phyloP scores from a whole-genome alignment of 1,140 invertebrate species.

The Drosophila triauraria region DNA sequence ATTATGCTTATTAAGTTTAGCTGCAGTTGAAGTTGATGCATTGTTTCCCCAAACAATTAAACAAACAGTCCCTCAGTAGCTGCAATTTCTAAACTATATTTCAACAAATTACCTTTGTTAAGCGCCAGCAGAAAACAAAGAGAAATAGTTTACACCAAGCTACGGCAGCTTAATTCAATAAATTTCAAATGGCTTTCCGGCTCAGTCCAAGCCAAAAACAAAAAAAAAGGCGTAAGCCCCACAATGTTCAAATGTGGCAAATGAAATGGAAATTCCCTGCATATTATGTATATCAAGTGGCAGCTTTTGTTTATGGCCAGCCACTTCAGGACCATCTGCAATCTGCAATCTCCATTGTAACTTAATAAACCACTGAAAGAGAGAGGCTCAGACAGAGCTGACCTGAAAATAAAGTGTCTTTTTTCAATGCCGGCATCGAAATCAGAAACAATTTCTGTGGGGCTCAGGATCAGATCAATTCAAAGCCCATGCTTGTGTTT shows the following conservation, averaged over 20 bases:
- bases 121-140: no score
- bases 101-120: neutral
- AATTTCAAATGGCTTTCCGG: slow-evolving; percentile 7
- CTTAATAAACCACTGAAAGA: slow-evolving; percentile 27
- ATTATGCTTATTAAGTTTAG: neutral
- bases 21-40: neutral
- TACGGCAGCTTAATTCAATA: slow-evolving; percentile 9
- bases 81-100: neutral
- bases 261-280: slow-evolving; percentile 38
- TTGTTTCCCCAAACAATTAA: neutral
- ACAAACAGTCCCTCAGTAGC: no score
- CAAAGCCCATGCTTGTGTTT: slow-evolving; percentile 29
- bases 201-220: neutral
- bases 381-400: no score
- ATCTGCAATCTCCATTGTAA: slow-evolving; percentile 40
- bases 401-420: slow-evolving; percentile 9
- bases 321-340: slow-evolving; percentile 38
- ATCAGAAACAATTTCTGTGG: slow-evolving; percentile 39
- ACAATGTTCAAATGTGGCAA: slow-evolving; percentile 14
- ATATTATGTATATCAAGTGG: slow-evolving; percentile 38
- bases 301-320: slow-evolving; percentile 41
- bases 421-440: neutral
- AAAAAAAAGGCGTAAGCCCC: slow-evolving; percentile 10
- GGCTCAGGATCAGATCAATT: slow-evolving; percentile 47
- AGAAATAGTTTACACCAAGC: neutral